Conservation (phyloP, 2,797 vertebrate genomes). For the Podarcis siculus region DNA sequence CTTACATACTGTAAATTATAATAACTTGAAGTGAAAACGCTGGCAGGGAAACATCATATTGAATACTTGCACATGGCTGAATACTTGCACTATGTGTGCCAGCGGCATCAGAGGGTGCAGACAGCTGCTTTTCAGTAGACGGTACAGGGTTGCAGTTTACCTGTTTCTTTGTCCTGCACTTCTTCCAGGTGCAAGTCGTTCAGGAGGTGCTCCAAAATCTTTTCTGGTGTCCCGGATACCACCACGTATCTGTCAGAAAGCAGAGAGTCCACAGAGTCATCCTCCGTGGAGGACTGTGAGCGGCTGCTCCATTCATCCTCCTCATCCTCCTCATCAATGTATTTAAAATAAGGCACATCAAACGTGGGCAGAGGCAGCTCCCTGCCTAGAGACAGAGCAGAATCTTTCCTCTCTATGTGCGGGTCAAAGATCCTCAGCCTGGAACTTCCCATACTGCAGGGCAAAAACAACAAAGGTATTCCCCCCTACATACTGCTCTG, state of each 20-base stretch:
- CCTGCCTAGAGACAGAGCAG: slow-evolving; percentile 75
- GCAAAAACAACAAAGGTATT: slow-evolving; percentile 79
- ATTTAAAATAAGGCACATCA: slow-evolving; percentile 98
- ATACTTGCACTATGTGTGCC: neutral
- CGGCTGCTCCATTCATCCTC: slow-evolving; percentile 95
- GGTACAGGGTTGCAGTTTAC: slow-evolving; percentile 71
- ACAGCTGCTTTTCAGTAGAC: neutral
- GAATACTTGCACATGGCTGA: neutral
- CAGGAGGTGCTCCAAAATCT: slow-evolving; percentile 95
- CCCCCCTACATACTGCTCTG: slow-evolving; percentile 68
- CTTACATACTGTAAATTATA: neutral
- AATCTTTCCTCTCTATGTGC: slow-evolving; percentile 75
- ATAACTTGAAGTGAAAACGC: slow-evolving; percentile 6
- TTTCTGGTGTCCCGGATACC: slow-evolving; percentile 93
- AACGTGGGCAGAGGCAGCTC: slow-evolving; percentile 89
- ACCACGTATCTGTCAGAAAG: slow-evolving; percentile 94
- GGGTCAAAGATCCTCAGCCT: slow-evolving; percentile 81
- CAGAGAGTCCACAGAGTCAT: slow-evolving; percentile 88
- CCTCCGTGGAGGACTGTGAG: slow-evolving; percentile 92
- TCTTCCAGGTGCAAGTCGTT: slow-evolving; percentile 89
- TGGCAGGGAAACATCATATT: slow-evolving; percentile 5
- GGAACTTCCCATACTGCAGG: slow-evolving; percentile 87
- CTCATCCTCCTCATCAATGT: slow-evolving; percentile 95
- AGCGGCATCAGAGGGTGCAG: neutral
- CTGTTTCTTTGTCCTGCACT: slow-evolving; percentile 88